Evolutionary conservation across 1,140 invertebrate species (phyloP), one percentile per base, ranked within the genome.

Genomic region (Euglossa dilemma): DNA sequence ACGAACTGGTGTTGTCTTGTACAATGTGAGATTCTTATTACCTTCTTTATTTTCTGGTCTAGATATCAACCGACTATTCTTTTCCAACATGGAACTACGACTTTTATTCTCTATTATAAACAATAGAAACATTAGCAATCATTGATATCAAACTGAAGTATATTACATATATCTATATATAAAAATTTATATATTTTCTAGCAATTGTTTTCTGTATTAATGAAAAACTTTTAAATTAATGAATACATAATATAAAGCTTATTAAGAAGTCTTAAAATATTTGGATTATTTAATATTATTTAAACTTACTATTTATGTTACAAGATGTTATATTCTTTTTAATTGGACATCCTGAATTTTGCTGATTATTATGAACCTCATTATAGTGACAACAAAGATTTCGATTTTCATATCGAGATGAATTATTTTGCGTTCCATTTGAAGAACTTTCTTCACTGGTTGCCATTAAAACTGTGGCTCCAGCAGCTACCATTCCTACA

Each of bases 1-100:
- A 91, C 96, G 95, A 90, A 96, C 95, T 57, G 87, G 92, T 61
- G 88, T 61, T 70, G 89, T 87, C 73, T 91, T 92, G 43, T 84
- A 79, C 9, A 73, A 67, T 61, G 71, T 25, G 80, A 81, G 61
- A 79, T 28, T 89, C 25, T 87, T 89, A n/a, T 18, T 66, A 69
- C 67, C 66, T 11, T 91, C 90, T 56, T 81, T 91, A 69, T 43
- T 78, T 63, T 89, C 85, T 69, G 78, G 36, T 72, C 84, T 90
- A 25, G 83, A 80, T 77, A 72, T 72, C 69, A 87, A 36, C 61
- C 69, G 85, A 87, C 57, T 79, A 73, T 63, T 88, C 11, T 75
- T 89, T 56, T 89, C 88, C 59, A 74, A 45, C 64, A 57, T 86
- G 75, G 79, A 75, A 36, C 25, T 82, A 66, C 71, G 78, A 61